Evolutionary conservation across 2,797 vertebrate species (phyloP).

Genomic region (Champsocephalus gunnari): DNA sequence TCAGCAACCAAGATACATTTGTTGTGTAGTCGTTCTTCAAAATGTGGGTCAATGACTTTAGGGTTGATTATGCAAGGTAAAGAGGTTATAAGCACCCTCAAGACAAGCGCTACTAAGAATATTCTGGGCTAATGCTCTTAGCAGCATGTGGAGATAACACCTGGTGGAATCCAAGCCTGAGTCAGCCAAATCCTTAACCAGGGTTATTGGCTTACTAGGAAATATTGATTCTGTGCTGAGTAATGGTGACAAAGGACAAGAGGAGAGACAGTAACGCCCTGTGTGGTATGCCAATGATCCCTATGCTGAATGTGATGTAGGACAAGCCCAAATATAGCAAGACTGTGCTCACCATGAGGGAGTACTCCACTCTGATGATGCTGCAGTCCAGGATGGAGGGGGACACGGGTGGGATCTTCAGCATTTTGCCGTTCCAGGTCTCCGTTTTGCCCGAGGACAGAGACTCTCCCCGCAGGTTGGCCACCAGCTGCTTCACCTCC

Average conservation of each 20-base stretch:
- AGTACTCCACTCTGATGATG: constrained; percentile 98
- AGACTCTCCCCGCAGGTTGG: constrained; percentile 95
- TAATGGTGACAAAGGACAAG: constrained; percentile 15
- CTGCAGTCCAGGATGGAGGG: constrained; percentile 98
- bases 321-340: neutral
- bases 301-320: neutral
- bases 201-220: constrained; percentile 43
- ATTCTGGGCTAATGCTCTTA: constrained; percentile 83
- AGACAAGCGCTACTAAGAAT: constrained; percentile 75
- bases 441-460: constrained; percentile 97
- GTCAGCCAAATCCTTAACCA: constrained; percentile 45
- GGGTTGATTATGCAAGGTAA: constrained; percentile 63
- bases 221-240: constrained; percentile 37
- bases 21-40: constrained; percentile 18
- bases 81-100: constrained; percentile 67
- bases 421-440: constrained; percentile 96
- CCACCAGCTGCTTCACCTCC: constrained; percentile 97
- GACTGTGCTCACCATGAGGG: constrained; percentile 89
- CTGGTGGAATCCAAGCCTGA: constrained; percentile 68
- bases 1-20: no score
- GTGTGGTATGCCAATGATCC: neutral
- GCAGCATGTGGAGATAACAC: constrained; percentile 71
- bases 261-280: neutral
- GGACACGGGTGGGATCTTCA: constrained; percentile 97
- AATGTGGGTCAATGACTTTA: constrained; percentile 63